phyloP scores from a whole-genome alignment of 2,888 invertebrate species.

The Trachelus stipa region DNA sequence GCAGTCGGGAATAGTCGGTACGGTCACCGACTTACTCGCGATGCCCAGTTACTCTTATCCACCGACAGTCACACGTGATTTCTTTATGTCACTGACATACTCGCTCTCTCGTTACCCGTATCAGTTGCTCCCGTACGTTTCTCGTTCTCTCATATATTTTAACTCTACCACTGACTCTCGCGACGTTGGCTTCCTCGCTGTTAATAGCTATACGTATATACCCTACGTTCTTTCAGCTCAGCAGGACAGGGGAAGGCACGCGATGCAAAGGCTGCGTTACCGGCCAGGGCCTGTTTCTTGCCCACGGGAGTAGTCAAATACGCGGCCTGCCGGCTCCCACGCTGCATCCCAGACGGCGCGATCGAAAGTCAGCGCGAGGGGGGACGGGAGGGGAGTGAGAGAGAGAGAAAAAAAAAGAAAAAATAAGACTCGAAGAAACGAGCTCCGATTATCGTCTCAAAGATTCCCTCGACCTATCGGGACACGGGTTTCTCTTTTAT shows the following conservation, averaged over 20 bases:
- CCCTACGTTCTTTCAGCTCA: too few relatives aligned
- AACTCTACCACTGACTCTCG: too few relatives aligned
- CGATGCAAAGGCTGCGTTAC: not conserved
- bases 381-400: slow-evolving; percentile 14
- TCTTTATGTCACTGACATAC: not conserved
- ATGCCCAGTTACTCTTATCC: not conserved
- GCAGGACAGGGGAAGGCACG: too few relatives aligned
- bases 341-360: slow-evolving; percentile 9
- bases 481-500: too few relatives aligned
- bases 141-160: too few relatives aligned
- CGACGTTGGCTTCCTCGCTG: too few relatives aligned
- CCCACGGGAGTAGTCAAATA: slow-evolving; percentile 6
- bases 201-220: too few relatives aligned
- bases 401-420: slow-evolving; percentile 16
- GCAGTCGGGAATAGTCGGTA: not conserved
- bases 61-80: not conserved
- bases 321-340: not conserved
- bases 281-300: slow-evolving; percentile 7
- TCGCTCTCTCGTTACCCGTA: too few relatives aligned
- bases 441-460: too few relatives aligned
- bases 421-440: slow-evolving; percentile 4
- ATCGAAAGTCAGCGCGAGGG: slow-evolving; percentile 5
- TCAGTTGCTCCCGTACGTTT: too few relatives aligned
- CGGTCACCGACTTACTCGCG: not conserved
- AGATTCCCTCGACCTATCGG: too few relatives aligned